phyloP scores from a whole-genome alignment of 2,888 invertebrate species.

The Xanthostigma xanthostigma region DNA sequence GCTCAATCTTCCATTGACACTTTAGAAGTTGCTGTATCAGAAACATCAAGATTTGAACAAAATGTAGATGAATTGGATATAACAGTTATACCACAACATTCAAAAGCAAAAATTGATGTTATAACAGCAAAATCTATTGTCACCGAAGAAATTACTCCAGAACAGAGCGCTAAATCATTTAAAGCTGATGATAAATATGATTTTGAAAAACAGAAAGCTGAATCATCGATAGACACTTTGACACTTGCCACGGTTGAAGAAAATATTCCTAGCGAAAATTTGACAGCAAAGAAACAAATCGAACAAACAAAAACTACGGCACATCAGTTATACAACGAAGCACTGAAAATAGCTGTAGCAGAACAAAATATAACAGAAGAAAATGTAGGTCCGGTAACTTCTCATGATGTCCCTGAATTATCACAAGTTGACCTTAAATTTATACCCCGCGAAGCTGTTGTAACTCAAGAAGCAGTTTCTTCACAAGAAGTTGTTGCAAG shows the following conservation, averaged over 20 bases:
- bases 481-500: too few relatives aligned
- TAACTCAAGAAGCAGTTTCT: too few relatives aligned
- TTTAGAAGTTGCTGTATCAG: not conserved
- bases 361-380: constrained; percentile 3
- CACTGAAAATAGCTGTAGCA: not conserved
- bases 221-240: not conserved
- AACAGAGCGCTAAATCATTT: not conserved
- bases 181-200: not conserved
- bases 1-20: too few relatives aligned
- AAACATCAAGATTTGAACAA: constrained; percentile 21
- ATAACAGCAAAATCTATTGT: constrained; percentile 4
- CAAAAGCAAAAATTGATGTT: constrained; percentile 6
- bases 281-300: not conserved
- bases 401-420: too few relatives aligned
- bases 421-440: too few relatives aligned
- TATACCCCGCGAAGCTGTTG: too few relatives aligned
- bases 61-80: constrained; percentile 5
- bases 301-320: not conserved
- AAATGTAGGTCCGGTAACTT: not conserved
- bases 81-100: constrained; percentile 13
- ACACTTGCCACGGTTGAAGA: constrained; percentile 5
- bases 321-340: too few relatives aligned
- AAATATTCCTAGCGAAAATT: not conserved
- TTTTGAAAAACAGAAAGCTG: not conserved
- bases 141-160: constrained; percentile 6